Base-by-base conservation (phyloP, 2,888 invertebrate species). In the Lasioglossum malachurum region DNA sequence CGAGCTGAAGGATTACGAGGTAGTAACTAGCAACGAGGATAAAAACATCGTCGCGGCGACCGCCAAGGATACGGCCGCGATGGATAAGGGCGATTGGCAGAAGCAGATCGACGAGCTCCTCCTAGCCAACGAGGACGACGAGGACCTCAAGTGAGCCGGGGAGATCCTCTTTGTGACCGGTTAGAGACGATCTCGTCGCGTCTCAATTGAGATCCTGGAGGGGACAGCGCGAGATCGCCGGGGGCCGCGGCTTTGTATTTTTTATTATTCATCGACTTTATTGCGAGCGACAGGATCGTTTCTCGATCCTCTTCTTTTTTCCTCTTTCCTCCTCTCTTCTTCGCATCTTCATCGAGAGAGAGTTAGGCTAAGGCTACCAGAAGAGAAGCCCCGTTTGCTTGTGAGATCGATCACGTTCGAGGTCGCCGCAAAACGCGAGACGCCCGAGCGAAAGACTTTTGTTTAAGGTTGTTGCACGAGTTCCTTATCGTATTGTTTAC, bases 1-100 rank as follows among this genome's bases (percentile, higher is more conserved):
- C 76, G 99, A 99, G 96, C 96, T 99, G 92, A 98, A 98, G 95
- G 99, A 99, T 95, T 99, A 98, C 95, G 99, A 99, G 96, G 98
- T 99, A 92, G 98, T 99, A 71, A 96, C 96, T 86, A 96, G 96
- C 78, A 96, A 96, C 80, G 93, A 93, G 78, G 92, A 76, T 60
- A 85, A 77, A 69, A 84, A 44, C 64, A 75, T 75, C 85, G 46
- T n/a, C 57, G 53, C 82, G 35, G 14, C 60, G 75, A 38, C 77
- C 49, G 46, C 35, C 57, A 82, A 60, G 19, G 82, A 53, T 64
- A 46, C 49, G 72, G 38, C 76, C 49, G 53, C 35, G 46, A 82
- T 41, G 19, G 82, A 53, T 80, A 96, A 96, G 89, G 96, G 96
- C 85, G 97, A 97, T 89, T 97, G 97, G 96, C 97, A 97, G 95